Base-by-base conservation (phyloP, 2,888 invertebrate species). In the Alentia gelatinosa region DNA sequence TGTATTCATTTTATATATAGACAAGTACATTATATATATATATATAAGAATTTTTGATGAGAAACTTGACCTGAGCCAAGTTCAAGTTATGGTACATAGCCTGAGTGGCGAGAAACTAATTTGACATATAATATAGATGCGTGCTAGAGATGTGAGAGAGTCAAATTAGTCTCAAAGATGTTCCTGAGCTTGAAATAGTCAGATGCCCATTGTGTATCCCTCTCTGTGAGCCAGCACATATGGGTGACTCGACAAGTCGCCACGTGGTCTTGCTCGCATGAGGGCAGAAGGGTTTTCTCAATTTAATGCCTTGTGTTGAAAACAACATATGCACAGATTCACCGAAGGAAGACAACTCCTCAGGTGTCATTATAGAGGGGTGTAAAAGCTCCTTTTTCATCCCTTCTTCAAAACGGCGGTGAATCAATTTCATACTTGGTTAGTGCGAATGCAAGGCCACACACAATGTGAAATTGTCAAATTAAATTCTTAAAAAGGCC, bases 1-100 rank as follows among this genome's bases (percentile, higher is more conserved):
- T 30, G 47, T 86, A 33, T 86, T 86, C 12, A 12, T 47, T 86
- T 42, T 86, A 86, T 86, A 86, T 86, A 33, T 79, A 79, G 35
- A 35, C 1, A 39, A 39, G 23, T 79, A 74, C 74, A 74, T n/a
- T n/a, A n/a, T n/a, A 56, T 56, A 56, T 68, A 68, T 68, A 12
- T 68, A 15, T 1, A 4, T 68, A 15, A 68, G 26, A 12, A 68
- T 56, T 30, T 4, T 4, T 30, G 4, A 30, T 4, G n/a, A n/a
- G n/a, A n/a, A n/a, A n/a, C n/a, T n/a, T n/a, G n/a, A n/a, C n/a
- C n/a, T n/a, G n/a, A n/a, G n/a, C n/a, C n/a, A n/a, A n/a, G n/a
- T n/a, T 12, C 26, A 68, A 68, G 26, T 30, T 30, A 68, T 30
- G 68, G 30, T n/a, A 26, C 68, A 30, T n/a, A 68, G 26, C 68